Base-by-base conservation (phyloP, 2,888 invertebrate genomes). In the Scaptodrosophila latifasciaeformis region DNA sequence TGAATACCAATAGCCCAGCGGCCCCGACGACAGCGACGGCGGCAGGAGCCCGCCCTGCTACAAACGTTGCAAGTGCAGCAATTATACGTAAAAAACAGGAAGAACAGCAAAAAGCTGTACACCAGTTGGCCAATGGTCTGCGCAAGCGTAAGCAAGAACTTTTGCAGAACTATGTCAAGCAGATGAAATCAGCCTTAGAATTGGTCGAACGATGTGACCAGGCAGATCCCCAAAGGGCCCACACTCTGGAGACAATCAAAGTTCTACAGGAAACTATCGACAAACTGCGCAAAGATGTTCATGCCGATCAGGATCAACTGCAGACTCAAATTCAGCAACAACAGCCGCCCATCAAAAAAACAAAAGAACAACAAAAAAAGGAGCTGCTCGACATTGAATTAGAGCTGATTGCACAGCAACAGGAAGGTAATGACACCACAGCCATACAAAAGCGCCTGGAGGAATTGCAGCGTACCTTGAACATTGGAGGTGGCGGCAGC, bases 351-450 rank as follows among this genome's bases (percentile, higher is more conserved):
- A 88, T 88, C 0, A 87, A 88, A 19, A 93, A 92, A 78, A 91
- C 92, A 1, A 90, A 92, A 64, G 93, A 94, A 78, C 94, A 94
- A 77, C 91, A 94, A 0, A 94, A 96, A 83, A 94, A 94, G 78
- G 96, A 96, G 81, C 91, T 97, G 46, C 88, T 97, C 7, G 97
- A 97, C 82, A 93, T 95, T 0, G 97, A 97, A 82, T 85, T 97
- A 79, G 97, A 97, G 83, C 88, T 97, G 63, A 94, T 96, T 76
- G 94, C 93, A 1, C 95, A 95, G 68, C 95, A 96, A 80, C 94
- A 92, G 85, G 91, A 90, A 81, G 96, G 96, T 0, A 93, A 92
- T 50, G 96, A 97, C 68, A 94, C 95, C 0, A 90, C 92, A 0
- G 94, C 93, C 65, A 87, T 96, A 44, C 91, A 93, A 70, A 93